Evolutionary conservation across 2,888 invertebrate genomes (phyloP).

Genomic region (Rhamnusium bicolor): DNA sequence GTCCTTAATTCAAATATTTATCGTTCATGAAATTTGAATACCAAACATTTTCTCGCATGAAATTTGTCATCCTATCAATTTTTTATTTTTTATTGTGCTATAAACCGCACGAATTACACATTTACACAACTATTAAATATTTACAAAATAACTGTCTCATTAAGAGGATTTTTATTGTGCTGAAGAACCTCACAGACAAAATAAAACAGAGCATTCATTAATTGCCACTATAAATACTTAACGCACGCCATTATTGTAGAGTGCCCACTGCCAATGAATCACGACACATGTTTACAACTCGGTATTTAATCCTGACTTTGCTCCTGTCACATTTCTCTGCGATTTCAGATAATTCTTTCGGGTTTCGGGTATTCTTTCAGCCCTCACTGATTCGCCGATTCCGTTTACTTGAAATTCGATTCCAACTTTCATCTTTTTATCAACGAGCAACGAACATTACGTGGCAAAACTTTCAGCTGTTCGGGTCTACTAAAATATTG

Average conservation of each 20-base stretch:
- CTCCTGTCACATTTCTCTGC: slow-evolving; percentile 47
- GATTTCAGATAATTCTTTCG: slow-evolving; percentile 30
- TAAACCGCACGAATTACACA: not conserved
- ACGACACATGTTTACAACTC: slow-evolving; percentile 58
- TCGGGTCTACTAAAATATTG: slow-evolving; percentile 26
- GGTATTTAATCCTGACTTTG: slow-evolving; percentile 53
- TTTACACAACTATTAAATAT: slow-evolving; percentile 17
- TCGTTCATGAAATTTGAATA: not conserved
- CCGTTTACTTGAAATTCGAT: slow-evolving; percentile 16
- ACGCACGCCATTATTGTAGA: slow-evolving; percentile 55
- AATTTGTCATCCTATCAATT: not conserved
- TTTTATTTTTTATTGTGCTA: not conserved
- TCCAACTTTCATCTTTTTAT: slow-evolving; percentile 21
- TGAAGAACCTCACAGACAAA: slow-evolving; percentile 49
- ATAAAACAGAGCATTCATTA: slow-evolving; percentile 57
- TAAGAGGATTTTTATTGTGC: slow-evolving; percentile 42
- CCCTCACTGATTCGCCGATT: not conserved
- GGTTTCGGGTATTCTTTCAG: slow-evolving; percentile 20
- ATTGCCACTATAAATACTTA: slow-evolving; percentile 59
- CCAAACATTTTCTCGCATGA: not conserved
- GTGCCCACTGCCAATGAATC: slow-evolving; percentile 56
- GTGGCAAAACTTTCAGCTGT: slow-evolving; percentile 19
- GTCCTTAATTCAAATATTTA: not conserved
- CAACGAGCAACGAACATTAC: not conserved
- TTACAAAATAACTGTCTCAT: slow-evolving; percentile 42